A percentile compares a stretch with the other conserved stretches of the same genome.
These are phyloP conservation scores for Dasypolia templi DNA, from an alignment of 2,888 invertebrate genomes.

Conservation along the genomic window DNA sequence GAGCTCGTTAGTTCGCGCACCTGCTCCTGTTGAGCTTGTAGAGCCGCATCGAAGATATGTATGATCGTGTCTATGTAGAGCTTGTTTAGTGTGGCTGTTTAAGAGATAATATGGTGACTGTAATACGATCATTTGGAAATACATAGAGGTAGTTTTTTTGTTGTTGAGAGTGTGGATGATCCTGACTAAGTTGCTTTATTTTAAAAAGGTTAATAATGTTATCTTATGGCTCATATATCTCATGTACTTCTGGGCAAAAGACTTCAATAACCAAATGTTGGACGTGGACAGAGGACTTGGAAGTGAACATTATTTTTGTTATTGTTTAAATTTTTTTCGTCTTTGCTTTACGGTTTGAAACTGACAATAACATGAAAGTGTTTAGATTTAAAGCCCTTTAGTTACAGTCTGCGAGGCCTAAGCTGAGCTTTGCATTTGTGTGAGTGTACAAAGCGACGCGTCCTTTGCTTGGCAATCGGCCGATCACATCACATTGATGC, in stretches of 20 bases:
- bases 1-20: slow-evolving; percentile 54
- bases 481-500: too few relatives aligned
- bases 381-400: neutral
- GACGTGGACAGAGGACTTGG: too few relatives aligned
- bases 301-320: too few relatives aligned
- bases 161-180: neutral
- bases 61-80: slow-evolving; percentile 7
- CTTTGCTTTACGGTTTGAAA: too few relatives aligned
- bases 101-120: neutral
- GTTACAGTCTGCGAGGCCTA: too few relatives aligned
- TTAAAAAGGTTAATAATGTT: neutral
- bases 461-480: too few relatives aligned
- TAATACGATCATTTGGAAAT: neutral
- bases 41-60: slow-evolving; percentile 16
- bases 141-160: too few relatives aligned
- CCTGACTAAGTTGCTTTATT: neutral
- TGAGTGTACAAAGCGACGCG: too few relatives aligned
- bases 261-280: neutral
- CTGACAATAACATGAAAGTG: neutral
- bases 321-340: too few relatives aligned
- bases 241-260: neutral
- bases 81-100: neutral
- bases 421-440: too few relatives aligned
- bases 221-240: too few relatives aligned
- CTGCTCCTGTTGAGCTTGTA: slow-evolving; percentile 32